Conservation (phyloP, 2,113 vertebrate genomes). For the Mormoops blainvillei region DNA sequence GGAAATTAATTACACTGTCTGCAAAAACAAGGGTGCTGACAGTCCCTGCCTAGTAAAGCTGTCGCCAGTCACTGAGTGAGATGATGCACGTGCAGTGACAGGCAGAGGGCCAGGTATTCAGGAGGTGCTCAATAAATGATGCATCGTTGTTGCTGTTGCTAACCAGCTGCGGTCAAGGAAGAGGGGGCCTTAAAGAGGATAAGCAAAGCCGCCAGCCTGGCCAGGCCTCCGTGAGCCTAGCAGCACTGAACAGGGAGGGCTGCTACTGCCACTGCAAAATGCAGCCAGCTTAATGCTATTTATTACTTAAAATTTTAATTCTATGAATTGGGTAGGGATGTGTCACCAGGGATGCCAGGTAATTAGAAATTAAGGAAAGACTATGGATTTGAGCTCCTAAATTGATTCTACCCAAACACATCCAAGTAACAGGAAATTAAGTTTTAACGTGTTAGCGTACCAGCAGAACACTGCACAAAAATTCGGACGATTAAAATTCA, state of each 20-base stretch:
- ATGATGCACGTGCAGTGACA: fast-evolving
- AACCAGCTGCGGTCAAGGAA: background rate
- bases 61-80: background rate
- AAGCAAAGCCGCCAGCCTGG: fast-evolving
- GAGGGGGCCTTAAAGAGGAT: fast-evolving
- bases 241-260: background rate
- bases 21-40: background rate
- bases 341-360: constrained; percentile 72
- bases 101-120: background rate
- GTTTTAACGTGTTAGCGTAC: constrained; percentile 10
- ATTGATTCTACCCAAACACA: constrained; percentile 57
- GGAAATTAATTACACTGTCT: background rate
- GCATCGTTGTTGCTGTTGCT: fast-evolving
- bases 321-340: constrained; percentile 69
- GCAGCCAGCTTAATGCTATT: constrained; percentile 54
- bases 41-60: fast-evolving
- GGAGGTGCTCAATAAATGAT: fast-evolving
- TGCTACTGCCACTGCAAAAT: background rate
- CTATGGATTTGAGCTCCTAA: constrained; percentile 58
- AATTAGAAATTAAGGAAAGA: constrained; percentile 75
- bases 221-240: fast-evolving
- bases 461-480: background rate
- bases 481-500: background rate
- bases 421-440: constrained; percentile 56
- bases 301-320: constrained; percentile 77